phyloP scores from a whole-genome alignment of 92 coral and sea anemone species.

The Pocillopora grandis region DNA sequence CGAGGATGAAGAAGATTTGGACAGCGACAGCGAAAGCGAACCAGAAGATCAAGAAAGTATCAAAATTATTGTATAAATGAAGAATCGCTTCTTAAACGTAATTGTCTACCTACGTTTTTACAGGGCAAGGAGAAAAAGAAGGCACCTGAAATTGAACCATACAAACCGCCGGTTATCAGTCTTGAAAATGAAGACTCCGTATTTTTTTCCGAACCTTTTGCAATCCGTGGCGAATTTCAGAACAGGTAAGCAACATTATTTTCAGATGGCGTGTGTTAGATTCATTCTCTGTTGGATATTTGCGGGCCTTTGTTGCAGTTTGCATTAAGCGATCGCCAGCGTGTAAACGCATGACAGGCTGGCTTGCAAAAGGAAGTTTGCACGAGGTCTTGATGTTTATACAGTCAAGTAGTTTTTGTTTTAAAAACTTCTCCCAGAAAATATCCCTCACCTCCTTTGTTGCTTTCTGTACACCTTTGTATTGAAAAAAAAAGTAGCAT shows the following conservation, averaged over 20 bases:
- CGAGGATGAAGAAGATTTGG: constrained; percentile 69
- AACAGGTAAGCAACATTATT: constrained; percentile 50
- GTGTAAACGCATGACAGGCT: too few relatives aligned
- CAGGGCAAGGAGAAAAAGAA: constrained; percentile 77
- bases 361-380: too few relatives aligned
- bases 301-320: not conserved
- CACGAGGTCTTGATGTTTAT: too few relatives aligned
- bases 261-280: not conserved
- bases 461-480: too few relatives aligned
- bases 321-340: not conserved
- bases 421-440: too few relatives aligned
- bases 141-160: constrained; percentile 65
- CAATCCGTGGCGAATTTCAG: constrained; percentile 58
- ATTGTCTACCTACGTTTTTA: constrained; percentile 5
- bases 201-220: constrained; percentile 79
- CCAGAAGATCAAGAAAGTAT: constrained; percentile 69
- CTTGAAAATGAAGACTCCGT: constrained; percentile 77
- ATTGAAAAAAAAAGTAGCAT: too few relatives aligned
- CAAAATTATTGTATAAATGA: not conserved
- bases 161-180: constrained; percentile 72
- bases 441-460: too few relatives aligned
- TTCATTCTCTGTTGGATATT: not conserved
- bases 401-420: too few relatives aligned
- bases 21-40: constrained; percentile 69
- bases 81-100: not conserved